Conservation (phyloP, 2,113 vertebrate genomes). For the Xyrauchen texanus region DNA sequence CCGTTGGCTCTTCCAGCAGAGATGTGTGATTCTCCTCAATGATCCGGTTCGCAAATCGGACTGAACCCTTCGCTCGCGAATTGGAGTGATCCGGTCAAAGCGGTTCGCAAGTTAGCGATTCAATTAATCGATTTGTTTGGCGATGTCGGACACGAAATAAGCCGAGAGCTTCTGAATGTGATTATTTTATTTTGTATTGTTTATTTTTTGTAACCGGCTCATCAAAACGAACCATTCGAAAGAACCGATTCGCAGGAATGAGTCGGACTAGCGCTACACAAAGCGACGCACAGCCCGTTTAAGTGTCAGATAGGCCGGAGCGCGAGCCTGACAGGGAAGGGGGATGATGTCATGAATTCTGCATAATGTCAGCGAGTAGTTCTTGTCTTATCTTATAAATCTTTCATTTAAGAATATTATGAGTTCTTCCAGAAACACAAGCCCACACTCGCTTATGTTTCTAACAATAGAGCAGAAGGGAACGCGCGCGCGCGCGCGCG, state of each 20-base stretch:
- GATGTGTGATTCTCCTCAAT: background rate
- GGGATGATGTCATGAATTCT: constrained; percentile 11
- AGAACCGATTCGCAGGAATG: background rate
- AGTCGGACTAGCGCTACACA: background rate
- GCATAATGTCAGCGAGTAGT: background rate
- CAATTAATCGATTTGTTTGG: no score
- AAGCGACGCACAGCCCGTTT: background rate
- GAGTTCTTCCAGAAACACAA: background rate
- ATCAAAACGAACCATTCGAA: background rate
- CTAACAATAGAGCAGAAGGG: no score
- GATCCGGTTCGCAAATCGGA: background rate
- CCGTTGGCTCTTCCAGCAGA: background rate
- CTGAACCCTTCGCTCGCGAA: constrained; percentile 10
- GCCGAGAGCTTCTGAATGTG: no score
- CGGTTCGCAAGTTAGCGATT: no score
- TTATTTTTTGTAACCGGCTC: background rate
- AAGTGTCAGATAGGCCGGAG: background rate
- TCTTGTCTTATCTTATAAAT: background rate
- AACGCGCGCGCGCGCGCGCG: no score
- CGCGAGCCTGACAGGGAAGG: background rate
- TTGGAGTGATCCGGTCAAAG: background rate
- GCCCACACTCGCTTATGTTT: no score
- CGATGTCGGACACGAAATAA: no score
- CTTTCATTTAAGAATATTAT: background rate
- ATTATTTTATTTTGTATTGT: no score